Percentiles rank a stretch among this genome's conserved stretches.
These are phyloP conservation scores for Hydractinia symbiolongicarpus DNA, from an alignment of 30 jellyfish, hydroid and myxozoan species.

Conservation along the genomic window DNA sequence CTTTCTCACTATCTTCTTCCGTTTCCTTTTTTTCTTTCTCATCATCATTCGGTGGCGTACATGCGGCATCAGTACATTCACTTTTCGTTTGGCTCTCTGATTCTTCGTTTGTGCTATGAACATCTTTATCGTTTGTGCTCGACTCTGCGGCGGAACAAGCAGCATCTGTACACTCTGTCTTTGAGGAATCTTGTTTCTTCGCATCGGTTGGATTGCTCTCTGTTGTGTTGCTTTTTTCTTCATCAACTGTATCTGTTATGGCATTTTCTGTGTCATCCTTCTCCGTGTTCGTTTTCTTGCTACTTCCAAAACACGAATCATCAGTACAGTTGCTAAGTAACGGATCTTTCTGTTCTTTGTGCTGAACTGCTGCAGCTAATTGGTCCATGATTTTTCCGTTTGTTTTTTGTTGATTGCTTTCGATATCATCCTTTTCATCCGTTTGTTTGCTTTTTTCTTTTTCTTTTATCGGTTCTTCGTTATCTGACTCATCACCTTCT, in stretches of 20 bases:
- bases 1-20: background rate
- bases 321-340: background rate
- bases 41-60: slow-evolving; percentile 7
- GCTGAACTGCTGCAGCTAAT: background rate
- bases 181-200: background rate
- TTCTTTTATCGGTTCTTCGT: background rate
- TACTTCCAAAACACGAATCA: background rate
- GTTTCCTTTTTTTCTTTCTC: background rate
- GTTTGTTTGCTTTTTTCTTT: background rate
- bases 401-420: no score
- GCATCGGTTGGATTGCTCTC: background rate
- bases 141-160: background rate
- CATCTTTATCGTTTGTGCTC: background rate
- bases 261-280: slow-evolving; percentile 26
- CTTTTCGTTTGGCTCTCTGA: background rate
- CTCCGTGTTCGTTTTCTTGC: slow-evolving; percentile 14
- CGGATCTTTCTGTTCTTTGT: background rate
- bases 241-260: slow-evolving; percentile 6
- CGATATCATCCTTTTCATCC: background rate
- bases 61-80: slow-evolving; percentile 26
- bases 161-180: background rate
- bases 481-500: background rate
- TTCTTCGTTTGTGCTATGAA: background rate
- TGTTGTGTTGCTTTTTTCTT: background rate
- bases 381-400: background rate